Base-by-base conservation (phyloP, 1,140 invertebrate species). In the Galleria mellonella region DNA sequence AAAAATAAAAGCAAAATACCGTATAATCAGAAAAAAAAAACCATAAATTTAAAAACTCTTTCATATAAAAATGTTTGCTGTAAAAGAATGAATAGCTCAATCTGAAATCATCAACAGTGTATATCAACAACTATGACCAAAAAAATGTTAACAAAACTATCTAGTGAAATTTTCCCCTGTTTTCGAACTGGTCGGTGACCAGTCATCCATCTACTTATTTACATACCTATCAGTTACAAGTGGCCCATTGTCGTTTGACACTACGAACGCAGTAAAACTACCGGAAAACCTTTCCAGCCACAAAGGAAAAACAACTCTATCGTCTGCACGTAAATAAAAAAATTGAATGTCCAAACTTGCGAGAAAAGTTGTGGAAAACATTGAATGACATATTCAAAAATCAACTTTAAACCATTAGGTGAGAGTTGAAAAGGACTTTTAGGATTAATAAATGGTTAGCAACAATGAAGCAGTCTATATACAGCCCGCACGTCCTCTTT, bases 401-500 rank as follows among this genome's bases (percentile, higher is more conserved):
- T 13, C 15, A 35, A 67, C 74, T 29, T 49, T 73, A 66, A 29
- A 2, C 0, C 1, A 1, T 1, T 9, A 0, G 3, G 9, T 0
- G 43, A 64, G 43, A 43, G 13, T 46, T 35, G 6, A 64, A 47
- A 47, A 49, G 57, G 10, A 4, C 35, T 36, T 39, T 23, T 1
- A 42, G 11, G 12, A 17, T 37, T 37, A 17, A 17, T 37, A 28
- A 40, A 57, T 55, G 51, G 60, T 69, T 66, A 51, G 47, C 51
- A 69, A 73, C 71, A 76, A 66, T 76, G 71, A 72, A 69, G 61
- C 62, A 64, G 62, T 65, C 62, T 75, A 72, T 77, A 71, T 76
- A 78, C 72, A 42, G 62, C 72, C 75, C 77, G 81, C 74, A 84
- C 81, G 81, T 84, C 81, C 81, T 84, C 81, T 82, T 78, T 84